These are phyloP conservation scores for Onychostoma macrolepis DNA, from an alignment of 2,113 vertebrate species.

Conservation along the genomic window DNA sequence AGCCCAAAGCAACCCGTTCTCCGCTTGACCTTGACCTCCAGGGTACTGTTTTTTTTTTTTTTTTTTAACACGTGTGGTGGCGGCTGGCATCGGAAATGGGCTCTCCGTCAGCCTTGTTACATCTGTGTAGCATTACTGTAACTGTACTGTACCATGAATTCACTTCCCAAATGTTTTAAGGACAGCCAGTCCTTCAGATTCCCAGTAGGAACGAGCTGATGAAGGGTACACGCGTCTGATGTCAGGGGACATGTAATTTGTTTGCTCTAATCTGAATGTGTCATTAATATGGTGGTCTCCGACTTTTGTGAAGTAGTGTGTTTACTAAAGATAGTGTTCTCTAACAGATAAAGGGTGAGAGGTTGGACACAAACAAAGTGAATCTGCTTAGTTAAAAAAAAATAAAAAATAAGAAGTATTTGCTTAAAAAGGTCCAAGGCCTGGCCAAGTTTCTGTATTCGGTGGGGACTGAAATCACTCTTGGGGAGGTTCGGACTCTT, in stretches of 20 bases:
- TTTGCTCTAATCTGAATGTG: slow-evolving; percentile 64
- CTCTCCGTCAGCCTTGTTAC: slow-evolving; percentile 38
- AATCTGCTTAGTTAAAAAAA: slow-evolving; percentile 33
- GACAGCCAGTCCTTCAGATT: slow-evolving; percentile 24
- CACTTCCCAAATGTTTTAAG: slow-evolving; percentile 17
- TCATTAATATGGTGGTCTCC: slow-evolving; percentile 54
- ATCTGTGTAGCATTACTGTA: slow-evolving; percentile 60
- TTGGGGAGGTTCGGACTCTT: slow-evolving; percentile 21
- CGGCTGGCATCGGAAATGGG: slow-evolving; percentile 26
- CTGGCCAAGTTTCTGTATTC: slow-evolving; percentile 38
- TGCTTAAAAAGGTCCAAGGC: slow-evolving; percentile 33
- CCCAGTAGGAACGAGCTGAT: slow-evolving; percentile 23
- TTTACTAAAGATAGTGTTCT: slow-evolving; percentile 65
- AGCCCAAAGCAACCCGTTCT: slow-evolving; percentile 27
- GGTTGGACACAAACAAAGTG: slow-evolving; percentile 38
- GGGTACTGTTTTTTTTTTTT: not conserved
- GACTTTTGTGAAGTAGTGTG: slow-evolving; percentile 46
- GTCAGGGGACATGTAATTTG: not conserved
- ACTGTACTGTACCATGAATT: slow-evolving; percentile 26
- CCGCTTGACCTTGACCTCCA: slow-evolving; percentile 27
- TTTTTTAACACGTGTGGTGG: not conserved
- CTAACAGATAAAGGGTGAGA: slow-evolving; percentile 49
- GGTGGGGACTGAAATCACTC: slow-evolving; percentile 46
- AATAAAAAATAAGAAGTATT: slow-evolving; percentile 26
- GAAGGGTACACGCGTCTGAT: slow-evolving; percentile 11